phyloP scores from a whole-genome alignment of 2,113 vertebrate genomes.

The Pimephales promelas region DNA sequence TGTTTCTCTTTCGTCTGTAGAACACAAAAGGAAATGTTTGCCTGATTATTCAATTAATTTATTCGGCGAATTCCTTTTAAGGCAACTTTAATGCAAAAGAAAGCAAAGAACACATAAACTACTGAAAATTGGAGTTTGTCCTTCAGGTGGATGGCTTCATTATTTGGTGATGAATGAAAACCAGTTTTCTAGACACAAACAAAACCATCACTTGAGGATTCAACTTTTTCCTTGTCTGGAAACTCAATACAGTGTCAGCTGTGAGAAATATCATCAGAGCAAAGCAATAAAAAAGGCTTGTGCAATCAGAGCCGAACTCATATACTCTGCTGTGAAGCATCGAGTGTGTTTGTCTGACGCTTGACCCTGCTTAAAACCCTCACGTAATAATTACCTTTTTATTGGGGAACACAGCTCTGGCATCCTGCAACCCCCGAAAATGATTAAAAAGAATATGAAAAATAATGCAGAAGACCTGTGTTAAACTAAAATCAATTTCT shows the following conservation, averaged over 20 bases:
- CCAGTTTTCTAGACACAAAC: constrained; percentile 1
- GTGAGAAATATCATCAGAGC: constrained; percentile 15
- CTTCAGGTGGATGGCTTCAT: background rate
- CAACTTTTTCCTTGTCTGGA: constrained; percentile 3
- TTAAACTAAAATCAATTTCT: background rate
- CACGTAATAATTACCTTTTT: background rate
- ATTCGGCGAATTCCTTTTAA: background rate
- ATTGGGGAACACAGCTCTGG: background rate
- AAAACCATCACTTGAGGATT: constrained; percentile 12
- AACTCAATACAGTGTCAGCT: constrained; percentile 19
- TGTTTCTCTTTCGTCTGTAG: background rate
- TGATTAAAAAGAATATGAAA: background rate
- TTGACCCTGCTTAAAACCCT: constrained; percentile 9
- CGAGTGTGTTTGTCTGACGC: background rate
- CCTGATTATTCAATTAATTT: background rate
- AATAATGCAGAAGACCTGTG: background rate
- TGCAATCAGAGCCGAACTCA: constrained; percentile 2
- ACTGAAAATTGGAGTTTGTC: background rate
- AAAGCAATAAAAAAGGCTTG: constrained; percentile 23
- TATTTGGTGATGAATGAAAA: background rate
- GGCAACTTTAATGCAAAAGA: constrained; percentile 7
- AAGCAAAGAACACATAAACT: constrained; percentile 14
- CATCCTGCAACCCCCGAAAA: background rate
- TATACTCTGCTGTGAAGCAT: background rate
- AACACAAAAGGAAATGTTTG: background rate